These are phyloP conservation scores for Hydractinia echinata DNA, from an alignment of 30 jellyfish, hydroid and myxozoan species.

Conservation along the genomic window DNA sequence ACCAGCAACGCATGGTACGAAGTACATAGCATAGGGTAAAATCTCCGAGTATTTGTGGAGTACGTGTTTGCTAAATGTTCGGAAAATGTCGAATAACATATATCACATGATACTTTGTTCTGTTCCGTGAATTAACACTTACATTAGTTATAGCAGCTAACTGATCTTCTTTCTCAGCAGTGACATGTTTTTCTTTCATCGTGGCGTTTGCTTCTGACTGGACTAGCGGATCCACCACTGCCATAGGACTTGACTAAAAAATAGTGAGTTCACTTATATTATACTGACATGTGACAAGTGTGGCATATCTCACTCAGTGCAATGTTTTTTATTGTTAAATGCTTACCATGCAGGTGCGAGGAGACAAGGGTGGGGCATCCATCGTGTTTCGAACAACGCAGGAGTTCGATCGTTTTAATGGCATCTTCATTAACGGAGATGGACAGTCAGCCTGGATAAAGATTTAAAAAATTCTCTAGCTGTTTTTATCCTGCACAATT, in stretches of 20 bases:
- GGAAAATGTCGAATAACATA: background rate
- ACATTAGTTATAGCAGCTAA: background rate
- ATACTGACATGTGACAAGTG: no score
- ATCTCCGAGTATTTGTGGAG: no score
- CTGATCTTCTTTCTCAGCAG: background rate
- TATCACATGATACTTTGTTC: no score
- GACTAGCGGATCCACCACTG: slow-evolving; percentile 41
- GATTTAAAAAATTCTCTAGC: background rate
- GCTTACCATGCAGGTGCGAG: slow-evolving; percentile 24
- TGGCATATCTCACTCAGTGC: background rate
- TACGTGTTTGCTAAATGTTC: no score
- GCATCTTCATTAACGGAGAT: slow-evolving; percentile 34
- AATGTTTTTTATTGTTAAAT: background rate
- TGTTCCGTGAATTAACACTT: background rate
- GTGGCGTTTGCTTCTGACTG: slow-evolving; percentile 2
- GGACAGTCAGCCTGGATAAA: slow-evolving; percentile 35
- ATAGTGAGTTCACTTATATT: no score
- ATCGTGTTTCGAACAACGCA: background rate
- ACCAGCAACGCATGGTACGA: no score
- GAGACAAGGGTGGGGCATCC: slow-evolving; percentile 35
- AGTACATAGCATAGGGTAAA: no score
- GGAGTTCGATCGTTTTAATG: slow-evolving; percentile 25
- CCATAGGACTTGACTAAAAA: slow-evolving; percentile 43
- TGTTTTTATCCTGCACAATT: background rate
- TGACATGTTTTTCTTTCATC: background rate